A percentile compares a stretch with the other conserved stretches of the same genome.
These are phyloP conservation scores for Chymomyza costata DNA, from an alignment of 1,140 invertebrate genomes.

Conservation along the genomic window DNA sequence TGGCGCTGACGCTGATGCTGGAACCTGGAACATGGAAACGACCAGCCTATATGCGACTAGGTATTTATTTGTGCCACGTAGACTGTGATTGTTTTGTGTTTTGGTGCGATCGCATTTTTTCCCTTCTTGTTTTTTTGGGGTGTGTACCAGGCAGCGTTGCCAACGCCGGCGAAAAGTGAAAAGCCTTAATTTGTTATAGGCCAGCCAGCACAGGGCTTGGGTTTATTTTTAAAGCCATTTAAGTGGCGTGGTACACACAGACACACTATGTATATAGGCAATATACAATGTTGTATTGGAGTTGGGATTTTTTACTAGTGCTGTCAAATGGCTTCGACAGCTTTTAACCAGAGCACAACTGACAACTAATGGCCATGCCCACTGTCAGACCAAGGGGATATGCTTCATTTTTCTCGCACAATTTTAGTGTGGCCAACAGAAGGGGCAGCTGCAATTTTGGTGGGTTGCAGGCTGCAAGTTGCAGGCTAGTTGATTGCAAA, in stretches of 20 bases:
- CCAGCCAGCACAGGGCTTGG: slow-evolving; percentile 18
- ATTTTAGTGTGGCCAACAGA: too few species aligned
- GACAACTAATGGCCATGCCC: slow-evolving; percentile 14
- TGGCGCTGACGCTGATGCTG: slow-evolving; percentile 18
- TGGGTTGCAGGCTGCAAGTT: not conserved
- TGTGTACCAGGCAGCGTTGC: slow-evolving; percentile 43
- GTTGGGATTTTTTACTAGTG: slow-evolving; percentile 48
- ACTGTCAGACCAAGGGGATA: slow-evolving; percentile 16
- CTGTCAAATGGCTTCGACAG: slow-evolving; percentile 59
- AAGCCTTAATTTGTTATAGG: slow-evolving; percentile 58
- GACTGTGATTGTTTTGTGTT: slow-evolving; percentile 12
- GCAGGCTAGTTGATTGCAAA: slow-evolving; percentile 49
- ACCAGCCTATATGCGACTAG: slow-evolving; percentile 1
- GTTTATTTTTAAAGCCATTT: slow-evolving; percentile 67
- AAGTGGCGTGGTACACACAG: slow-evolving; percentile 50
- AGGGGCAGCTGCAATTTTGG: slow-evolving; percentile 9
- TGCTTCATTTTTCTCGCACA: slow-evolving; percentile 19
- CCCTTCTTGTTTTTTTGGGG: slow-evolving; percentile 49
- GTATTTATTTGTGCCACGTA: slow-evolving; percentile 66
- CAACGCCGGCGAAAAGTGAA: slow-evolving; percentile 52
- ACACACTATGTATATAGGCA: slow-evolving; percentile 40
- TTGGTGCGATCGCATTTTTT: slow-evolving; percentile 18
- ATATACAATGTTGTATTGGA: slow-evolving; percentile 45
- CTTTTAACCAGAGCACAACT: slow-evolving; percentile 25
- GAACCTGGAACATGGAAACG: too few species aligned